Evolutionary conservation across 1,140 invertebrate genomes (phyloP).

Genomic region (Cecropterus lyciades): DNA sequence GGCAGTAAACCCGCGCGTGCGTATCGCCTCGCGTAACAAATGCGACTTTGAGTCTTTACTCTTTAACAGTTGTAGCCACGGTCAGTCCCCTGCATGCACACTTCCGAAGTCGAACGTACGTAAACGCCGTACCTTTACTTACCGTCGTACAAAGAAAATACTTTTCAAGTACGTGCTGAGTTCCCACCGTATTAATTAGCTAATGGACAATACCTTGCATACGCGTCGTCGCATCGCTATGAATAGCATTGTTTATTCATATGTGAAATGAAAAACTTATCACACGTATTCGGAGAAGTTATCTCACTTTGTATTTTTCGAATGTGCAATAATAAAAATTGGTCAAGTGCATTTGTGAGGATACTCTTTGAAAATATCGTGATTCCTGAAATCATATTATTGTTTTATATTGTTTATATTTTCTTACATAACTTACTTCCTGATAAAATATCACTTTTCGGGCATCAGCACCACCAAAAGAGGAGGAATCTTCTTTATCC

Average conservation of each 20-base stretch:
- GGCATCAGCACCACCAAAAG: no score
- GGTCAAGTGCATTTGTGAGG: background rate
- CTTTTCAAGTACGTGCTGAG: conserved; percentile 33
- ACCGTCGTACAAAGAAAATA: conserved; percentile 34
- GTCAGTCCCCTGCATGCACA: conserved; percentile 33
- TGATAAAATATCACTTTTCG: no score
- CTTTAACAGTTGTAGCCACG: conserved; percentile 32
- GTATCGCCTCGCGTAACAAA: conserved; percentile 70
- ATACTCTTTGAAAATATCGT: background rate
- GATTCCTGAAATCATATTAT: no score
- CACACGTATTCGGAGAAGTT: conserved; percentile 4
- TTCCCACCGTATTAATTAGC: conserved; percentile 52
- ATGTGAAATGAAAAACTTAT: conserved; percentile 14
- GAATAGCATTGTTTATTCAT: conserved; percentile 54
- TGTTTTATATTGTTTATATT: no score
- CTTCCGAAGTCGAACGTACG: conserved; percentile 28
- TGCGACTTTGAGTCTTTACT: conserved; percentile 51
- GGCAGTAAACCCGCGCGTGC: conserved; percentile 55
- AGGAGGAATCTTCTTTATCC: no score
- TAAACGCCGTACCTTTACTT: conserved; percentile 26
- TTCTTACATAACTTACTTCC: no score
- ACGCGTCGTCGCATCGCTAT: conserved; percentile 45
- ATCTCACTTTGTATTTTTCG: background rate
- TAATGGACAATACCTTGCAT: conserved; percentile 46
- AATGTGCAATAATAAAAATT: background rate